Evolutionary conservation across 2,797 vertebrate genomes (phyloP), one percentile per base, ranked within the genome.

Genomic region (Todus mexicanus): DNA sequence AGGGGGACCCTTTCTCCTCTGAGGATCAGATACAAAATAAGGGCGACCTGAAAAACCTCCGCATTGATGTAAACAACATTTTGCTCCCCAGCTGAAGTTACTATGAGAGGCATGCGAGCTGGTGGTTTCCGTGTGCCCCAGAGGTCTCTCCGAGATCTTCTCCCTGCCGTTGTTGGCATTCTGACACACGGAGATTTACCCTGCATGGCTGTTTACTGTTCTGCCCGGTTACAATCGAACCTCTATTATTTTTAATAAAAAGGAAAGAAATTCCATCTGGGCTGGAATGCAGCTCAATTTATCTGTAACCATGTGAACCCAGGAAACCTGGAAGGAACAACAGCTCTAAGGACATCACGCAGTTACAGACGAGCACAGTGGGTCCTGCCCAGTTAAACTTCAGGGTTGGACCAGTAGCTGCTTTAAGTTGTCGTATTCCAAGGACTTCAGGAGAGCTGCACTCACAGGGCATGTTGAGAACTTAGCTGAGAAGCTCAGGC

Each of bases 181-280:
- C 43, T 27, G 13, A n/a, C 66, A 60, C 37, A 5, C 4, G 4
- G 40, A 73, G 84, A 81, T 94, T 96, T 94, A 66, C 54, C 47
- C 71, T 45, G 42, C 47, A 2, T 51, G 69, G 72, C 61, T 93
- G 77, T 95, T 97, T 94, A 68, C 84, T 38, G 42, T 74, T 80
- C 43, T 38, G 21, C 70, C 53, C 22, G 3, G 18, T 59, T 88
- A 73, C 26, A 51, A 6, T n/a, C 29, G 65, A 92, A 70, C 73
- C n/a, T 74, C 65, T 84, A 35, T 92, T 87, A 75, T 81, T 96
- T 96, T 95, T 93, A 96, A 95, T 96, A 78, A 94, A 93, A 91
- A 85, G 42, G 83, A 86, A 91, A 71, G 38, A 73, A 83, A 96
- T 93, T 95, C 90, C 93, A 74, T 51, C 35, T 0, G 0, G 54